These are phyloP conservation scores for Amphilophus citrinellus DNA, from an alignment of 2,113 vertebrate genomes.

Conservation along the genomic window DNA sequence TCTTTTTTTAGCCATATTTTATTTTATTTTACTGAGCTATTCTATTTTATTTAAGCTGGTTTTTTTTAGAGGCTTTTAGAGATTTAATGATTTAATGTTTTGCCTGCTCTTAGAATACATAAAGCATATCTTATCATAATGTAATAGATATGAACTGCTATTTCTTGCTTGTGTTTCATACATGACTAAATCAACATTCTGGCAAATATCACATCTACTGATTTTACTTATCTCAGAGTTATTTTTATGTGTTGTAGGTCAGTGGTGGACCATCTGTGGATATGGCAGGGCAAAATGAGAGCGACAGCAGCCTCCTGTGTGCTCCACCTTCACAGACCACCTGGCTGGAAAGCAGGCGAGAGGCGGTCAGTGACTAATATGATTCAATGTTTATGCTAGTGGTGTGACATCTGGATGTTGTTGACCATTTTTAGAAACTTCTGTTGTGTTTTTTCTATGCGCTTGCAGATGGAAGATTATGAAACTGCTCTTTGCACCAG, in stretches of 20 bases:
- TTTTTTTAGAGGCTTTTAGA: neutral
- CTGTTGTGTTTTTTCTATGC: neutral
- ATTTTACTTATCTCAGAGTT: neutral
- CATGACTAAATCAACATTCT: no score
- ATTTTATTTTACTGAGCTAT: neutral
- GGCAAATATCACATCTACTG: no score
- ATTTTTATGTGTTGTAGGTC: slow-evolving; percentile 38
- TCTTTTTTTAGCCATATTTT: neutral
- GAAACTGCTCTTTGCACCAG: slow-evolving; percentile 25
- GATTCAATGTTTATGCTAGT: slow-evolving; percentile 2
- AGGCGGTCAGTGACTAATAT: slow-evolving; percentile 76
- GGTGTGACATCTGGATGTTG: neutral
- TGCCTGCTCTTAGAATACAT: neutral
- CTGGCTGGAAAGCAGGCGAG: slow-evolving; percentile 82
- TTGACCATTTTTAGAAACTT: slow-evolving; percentile 15
- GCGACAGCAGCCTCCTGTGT: slow-evolving; percentile 29
- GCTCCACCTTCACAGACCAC: slow-evolving; percentile 66
- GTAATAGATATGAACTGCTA: neutral
- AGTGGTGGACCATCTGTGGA: slow-evolving; percentile 37
- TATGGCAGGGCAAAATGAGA: slow-evolving; percentile 71
- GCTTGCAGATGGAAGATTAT: neutral
- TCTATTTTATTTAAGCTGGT: neutral
- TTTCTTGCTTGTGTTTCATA: neutral
- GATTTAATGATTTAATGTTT: neutral
- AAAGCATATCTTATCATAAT: neutral